Base-by-base conservation (phyloP, 2,888 invertebrate species). In the Oscheius sp. region DNA sequence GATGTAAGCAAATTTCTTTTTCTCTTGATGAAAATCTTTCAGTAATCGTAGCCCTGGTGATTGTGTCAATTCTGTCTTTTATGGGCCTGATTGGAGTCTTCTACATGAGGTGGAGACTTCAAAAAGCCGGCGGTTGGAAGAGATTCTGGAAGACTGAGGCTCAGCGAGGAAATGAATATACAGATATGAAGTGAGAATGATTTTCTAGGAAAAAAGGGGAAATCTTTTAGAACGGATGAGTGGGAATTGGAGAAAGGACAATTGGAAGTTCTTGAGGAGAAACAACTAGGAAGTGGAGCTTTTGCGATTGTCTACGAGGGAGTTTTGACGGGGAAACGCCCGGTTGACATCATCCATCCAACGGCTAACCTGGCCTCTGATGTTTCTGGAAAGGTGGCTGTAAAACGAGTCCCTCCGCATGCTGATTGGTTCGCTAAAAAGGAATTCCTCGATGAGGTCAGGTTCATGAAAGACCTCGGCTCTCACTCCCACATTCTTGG, bases 391-490 rank as follows among this genome's bases (percentile, higher is more conserved):
- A 55, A 23, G 65, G 81, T 78, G 1, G 82, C 82, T 20, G 71
- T 82, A 25, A 82, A 82, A 67, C 75, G 77, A 46, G 70, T 81
- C 3, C 80, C 79, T n/a, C 61, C 74, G 25, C 80, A 82, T 53
- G 80, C 82, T 1, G 74, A 78, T 46, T 73, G 76, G 2, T 65
- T 73, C n/a, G 72, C 71, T 42, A 72, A 72, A 53, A 50, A 65
- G 8, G 83, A 83, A 29, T 80, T 82, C 57, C 61, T 78, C 25
- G 75, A 79, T 39, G 83, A 83, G 58, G 80, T 83, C 46, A 70
- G 72, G 4, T 83, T 83, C 55, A 82, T 83, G 83, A 83, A 83
- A 57, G 42, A 69, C 3, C 63, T 82, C 3, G 82, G 82, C 15
- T 76, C 74, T 37, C 81, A 81, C 64, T 70, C 76, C 0, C 81